Conservation (phyloP, 2,888 invertebrate species). For the Crioceris asparagi region DNA sequence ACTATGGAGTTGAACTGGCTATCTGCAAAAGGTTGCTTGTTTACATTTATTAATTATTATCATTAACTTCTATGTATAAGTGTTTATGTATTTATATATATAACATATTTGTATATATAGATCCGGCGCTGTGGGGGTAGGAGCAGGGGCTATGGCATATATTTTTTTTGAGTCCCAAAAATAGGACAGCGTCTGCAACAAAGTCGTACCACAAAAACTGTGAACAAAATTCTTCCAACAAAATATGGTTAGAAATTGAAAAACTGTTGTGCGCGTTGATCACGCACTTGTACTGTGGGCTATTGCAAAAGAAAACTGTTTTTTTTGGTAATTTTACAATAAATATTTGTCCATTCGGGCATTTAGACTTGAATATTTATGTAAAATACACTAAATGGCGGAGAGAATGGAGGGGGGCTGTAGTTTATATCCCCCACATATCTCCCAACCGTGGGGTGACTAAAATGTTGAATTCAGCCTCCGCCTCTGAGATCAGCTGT, state of each 20-base stretch:
- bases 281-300: slow-evolving; percentile 27
- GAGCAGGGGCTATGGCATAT: slow-evolving; percentile 16
- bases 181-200: slow-evolving; percentile 15
- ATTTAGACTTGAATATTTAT: slow-evolving; percentile 39
- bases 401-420: slow-evolving; percentile 7
- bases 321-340: slow-evolving; percentile 39
- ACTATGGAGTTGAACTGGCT: too few relatives aligned
- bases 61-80: too few relatives aligned
- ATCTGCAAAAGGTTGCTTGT: too few relatives aligned
- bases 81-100: too few relatives aligned
- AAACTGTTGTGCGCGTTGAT: slow-evolving; percentile 24
- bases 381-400: slow-evolving; percentile 35
- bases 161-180: slow-evolving; percentile 31
- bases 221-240: slow-evolving; percentile 26
- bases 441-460: slow-evolving; percentile 17
- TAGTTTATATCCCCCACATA: slow-evolving; percentile 1
- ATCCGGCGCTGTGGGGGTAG: too few relatives aligned
- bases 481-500: slow-evolving; percentile 23
- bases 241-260: slow-evolving; percentile 32
- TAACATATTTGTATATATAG: too few relatives aligned
- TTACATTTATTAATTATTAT: too few relatives aligned
- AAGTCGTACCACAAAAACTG: slow-evolving; percentile 23
- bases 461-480: slow-evolving; percentile 30
- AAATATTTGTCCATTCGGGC: slow-evolving; percentile 42
- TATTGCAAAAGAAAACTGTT: slow-evolving; percentile 38